phyloP scores from a whole-genome alignment of 2,888 invertebrate species.

The Patella ulyssiponensis region DNA sequence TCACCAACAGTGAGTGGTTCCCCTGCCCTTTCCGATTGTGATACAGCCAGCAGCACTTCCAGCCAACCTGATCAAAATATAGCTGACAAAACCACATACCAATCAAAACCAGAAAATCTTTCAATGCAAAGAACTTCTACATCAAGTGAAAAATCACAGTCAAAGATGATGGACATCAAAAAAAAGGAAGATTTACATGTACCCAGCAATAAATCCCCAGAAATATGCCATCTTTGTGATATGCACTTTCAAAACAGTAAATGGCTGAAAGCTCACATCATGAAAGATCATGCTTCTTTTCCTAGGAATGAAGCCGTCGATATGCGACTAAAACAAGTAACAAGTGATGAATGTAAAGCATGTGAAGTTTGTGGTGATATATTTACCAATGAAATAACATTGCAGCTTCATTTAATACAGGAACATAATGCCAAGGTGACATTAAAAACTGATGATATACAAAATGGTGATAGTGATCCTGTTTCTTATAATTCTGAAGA shows the following conservation, averaged over 20 bases:
- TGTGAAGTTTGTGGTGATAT: conserved; percentile 71
- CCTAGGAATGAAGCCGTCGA: conserved; percentile 48
- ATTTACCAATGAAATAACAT: conserved; percentile 70
- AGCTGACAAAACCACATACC: conserved; percentile 41
- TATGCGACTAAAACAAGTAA: conserved; percentile 24
- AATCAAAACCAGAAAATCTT: conserved; percentile 31
- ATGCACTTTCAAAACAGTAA: conserved; percentile 58
- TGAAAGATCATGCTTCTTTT: conserved; percentile 58
- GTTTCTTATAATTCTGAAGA: conserved; percentile 25
- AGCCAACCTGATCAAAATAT: conserved; percentile 51
- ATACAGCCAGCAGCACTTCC: conserved; percentile 62
- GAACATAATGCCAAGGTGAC: conserved; percentile 70
- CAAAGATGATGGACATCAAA: conserved; percentile 15
- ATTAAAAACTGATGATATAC: conserved; percentile 52
- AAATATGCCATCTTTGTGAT: conserved; percentile 60
- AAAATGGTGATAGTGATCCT: conserved; percentile 18
- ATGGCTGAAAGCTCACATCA: conserved; percentile 60
- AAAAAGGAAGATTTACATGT: conserved; percentile 28
- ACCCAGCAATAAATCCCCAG: conserved; percentile 48
- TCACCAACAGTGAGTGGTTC: conserved; percentile 52
- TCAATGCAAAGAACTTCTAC: conserved; percentile 20
- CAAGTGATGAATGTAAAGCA: conserved; percentile 39
- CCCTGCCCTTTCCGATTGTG: conserved; percentile 57
- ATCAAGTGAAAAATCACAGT: conserved; percentile 15
- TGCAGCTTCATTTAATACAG: conserved; percentile 74